phyloP scores from a whole-genome alignment of 2,113 vertebrate genomes.

The Neofelis nebulosa region DNA sequence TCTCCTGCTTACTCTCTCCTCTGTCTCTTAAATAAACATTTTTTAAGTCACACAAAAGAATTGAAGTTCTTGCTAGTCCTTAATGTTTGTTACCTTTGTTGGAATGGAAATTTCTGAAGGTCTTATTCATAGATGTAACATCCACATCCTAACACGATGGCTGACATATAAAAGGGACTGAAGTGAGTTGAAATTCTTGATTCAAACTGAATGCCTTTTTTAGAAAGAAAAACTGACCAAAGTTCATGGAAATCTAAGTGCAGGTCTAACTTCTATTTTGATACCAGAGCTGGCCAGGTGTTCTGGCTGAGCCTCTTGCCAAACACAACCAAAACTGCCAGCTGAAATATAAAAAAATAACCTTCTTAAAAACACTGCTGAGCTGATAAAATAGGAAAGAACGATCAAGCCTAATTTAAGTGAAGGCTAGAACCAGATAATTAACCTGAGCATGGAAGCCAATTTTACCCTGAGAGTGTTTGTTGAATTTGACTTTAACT shows the following conservation, averaged over 20 bases:
- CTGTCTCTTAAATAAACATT: no score
- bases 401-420: neutral
- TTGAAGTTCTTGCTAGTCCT: neutral
- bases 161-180: neutral
- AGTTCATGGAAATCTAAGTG: neutral
- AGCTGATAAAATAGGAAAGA: neutral
- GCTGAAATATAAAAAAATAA: neutral
- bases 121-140: neutral
- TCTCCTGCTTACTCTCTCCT: no score
- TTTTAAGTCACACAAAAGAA: neutral
- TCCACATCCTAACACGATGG: neutral
- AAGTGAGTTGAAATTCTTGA: conserved; percentile 8
- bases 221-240: neutral
- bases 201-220: neutral
- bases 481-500: conserved; percentile 8
- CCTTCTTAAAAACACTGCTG: neutral
- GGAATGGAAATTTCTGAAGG: neutral
- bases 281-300: neutral
- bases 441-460: neutral
- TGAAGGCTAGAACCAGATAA: neutral
- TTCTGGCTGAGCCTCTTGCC: neutral
- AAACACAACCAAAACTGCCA: neutral
- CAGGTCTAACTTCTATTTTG: neutral
- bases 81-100: neutral
- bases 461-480: neutral